Evolutionary conservation across 2,797 vertebrate species (phyloP), one percentile per base, ranked within the genome.

Genomic region (Melopsittacus undulatus): DNA sequence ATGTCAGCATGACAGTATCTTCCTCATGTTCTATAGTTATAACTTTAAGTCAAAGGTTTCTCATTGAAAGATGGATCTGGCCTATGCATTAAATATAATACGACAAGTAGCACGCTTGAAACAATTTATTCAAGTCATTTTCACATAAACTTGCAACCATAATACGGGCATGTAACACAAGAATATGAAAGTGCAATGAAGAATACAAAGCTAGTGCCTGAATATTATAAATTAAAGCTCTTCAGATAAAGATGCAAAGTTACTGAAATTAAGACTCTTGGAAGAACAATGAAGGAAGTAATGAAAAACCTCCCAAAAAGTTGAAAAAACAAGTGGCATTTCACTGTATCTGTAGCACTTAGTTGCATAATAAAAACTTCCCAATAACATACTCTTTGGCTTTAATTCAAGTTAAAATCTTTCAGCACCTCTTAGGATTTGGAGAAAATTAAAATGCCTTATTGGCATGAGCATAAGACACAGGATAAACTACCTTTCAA

Each of bases 81-180:
- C 54, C 66, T 86, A 6, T 67, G n/a, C 42, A 68, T 61, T 54
- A 93, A 89, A 59, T 81, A 29, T 66, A 78, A 92, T 83, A 73
- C 95, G 7, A 96, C 90, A 93, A 91, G 52, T 43, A 82, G 70
- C 95, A 98, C 91, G 79, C 96, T 97, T 98, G 97, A 98, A 98
- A 98, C 95, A 92, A 89, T 98, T 98, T 98, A 98, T 98, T 98
- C 97, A 98, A 98, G 97, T 97, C 87, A 97, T 97, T 98, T 98
- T 98, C 97, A 98, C 97, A 97, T 97, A 97, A 97, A 97, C 90
- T 97, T 98, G 97, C 97, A 97, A 97, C 94, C 96, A 92, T 96
- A 97, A 96, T 97, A 98, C n/a, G 94, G 95, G 92, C 95, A 97
- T 96, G 97, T 97, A 98, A 97, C 96, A 97, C 96, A 96, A 97